phyloP scores from a whole-genome alignment of 23 tunicate genomes.

The Diplosoma virens region DNA sequence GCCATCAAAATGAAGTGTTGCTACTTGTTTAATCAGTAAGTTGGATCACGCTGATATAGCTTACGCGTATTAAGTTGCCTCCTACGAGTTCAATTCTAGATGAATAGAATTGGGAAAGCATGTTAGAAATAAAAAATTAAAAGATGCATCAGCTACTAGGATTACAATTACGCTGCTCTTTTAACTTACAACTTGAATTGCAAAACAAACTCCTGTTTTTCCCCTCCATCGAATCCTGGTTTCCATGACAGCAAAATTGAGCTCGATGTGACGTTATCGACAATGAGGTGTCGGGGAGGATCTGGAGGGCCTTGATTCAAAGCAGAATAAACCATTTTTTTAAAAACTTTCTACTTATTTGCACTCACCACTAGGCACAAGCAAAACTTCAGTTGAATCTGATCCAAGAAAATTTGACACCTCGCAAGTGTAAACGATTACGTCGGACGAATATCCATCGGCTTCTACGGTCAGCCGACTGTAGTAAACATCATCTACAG shows the following conservation, averaged over 20 bases:
- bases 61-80: too few relatives aligned
- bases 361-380: constrained; percentile 52
- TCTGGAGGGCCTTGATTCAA: constrained; percentile 55
- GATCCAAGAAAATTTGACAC: constrained; percentile 42
- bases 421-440: constrained; percentile 36
- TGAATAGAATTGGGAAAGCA: too few relatives aligned
- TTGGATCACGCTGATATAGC: too few relatives aligned
- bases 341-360: neutral
- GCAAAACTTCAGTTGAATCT: constrained; percentile 9
- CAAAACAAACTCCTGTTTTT: constrained; percentile 49
- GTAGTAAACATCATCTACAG: constrained; percentile 34
- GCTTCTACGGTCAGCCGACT: constrained; percentile 23
- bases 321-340: neutral
- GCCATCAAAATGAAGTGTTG: too few relatives aligned
- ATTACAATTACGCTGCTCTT: too few relatives aligned
- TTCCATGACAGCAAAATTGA: constrained; percentile 55
- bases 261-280: constrained; percentile 22
- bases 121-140: too few relatives aligned
- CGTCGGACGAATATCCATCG: neutral
- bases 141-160: too few relatives aligned
- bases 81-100: too few relatives aligned
- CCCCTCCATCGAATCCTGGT: constrained; percentile 83
- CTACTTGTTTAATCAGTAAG: too few relatives aligned
- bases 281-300: constrained; percentile 31
- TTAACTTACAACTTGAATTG: constrained; percentile 37